A percentile compares a stretch with the other conserved stretches of the same genome.
phyloP scores from a whole-genome alignment of 2,888 invertebrate genomes.

The Cancer borealis region DNA sequence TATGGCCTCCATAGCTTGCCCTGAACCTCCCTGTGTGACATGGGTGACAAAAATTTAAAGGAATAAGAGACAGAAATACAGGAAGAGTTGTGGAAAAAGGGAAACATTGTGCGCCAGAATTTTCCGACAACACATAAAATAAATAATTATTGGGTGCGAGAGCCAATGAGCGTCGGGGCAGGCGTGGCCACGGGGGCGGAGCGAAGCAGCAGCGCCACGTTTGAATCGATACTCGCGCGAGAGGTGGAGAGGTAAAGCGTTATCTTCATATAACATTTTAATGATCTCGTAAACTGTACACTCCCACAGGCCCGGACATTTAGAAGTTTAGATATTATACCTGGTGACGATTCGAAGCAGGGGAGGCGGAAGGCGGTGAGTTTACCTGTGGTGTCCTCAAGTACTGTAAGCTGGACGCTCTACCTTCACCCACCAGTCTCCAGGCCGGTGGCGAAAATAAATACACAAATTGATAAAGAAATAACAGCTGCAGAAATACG shows the following conservation, averaged over 20 bases:
- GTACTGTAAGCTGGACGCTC: not conserved
- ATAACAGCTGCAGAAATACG: not conserved
- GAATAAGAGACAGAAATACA: not conserved
- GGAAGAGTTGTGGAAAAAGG: not conserved
- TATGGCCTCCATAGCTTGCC: not conserved
- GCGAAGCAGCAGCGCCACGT: conserved; percentile 65
- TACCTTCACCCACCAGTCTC: not conserved
- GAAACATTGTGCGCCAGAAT: conserved; percentile 48
- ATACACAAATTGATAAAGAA: conserved; percentile 25
- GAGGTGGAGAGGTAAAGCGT: conserved; percentile 65
- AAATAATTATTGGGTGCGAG: conserved; percentile 72
- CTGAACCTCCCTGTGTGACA: not conserved
- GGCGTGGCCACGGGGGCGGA: conserved; percentile 72
- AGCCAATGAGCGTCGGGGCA: conserved; percentile 66
- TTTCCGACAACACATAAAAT: conserved; percentile 61
- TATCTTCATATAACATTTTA: conserved; percentile 71
- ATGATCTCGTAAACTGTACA: conserved; percentile 65
- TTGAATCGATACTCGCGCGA: conserved; percentile 71
- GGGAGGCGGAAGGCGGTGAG: not conserved
- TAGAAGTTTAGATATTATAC: conserved; percentile 68
- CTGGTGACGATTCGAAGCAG: conserved; percentile 59
- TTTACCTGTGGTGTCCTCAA: conserved; percentile 21
- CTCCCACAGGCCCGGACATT: conserved; percentile 67
- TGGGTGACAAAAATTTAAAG: not conserved
- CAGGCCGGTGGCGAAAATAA: conserved; percentile 1